Conservation (phyloP, 1,140 invertebrate genomes). For the Drosophila kohkoa region DNA sequence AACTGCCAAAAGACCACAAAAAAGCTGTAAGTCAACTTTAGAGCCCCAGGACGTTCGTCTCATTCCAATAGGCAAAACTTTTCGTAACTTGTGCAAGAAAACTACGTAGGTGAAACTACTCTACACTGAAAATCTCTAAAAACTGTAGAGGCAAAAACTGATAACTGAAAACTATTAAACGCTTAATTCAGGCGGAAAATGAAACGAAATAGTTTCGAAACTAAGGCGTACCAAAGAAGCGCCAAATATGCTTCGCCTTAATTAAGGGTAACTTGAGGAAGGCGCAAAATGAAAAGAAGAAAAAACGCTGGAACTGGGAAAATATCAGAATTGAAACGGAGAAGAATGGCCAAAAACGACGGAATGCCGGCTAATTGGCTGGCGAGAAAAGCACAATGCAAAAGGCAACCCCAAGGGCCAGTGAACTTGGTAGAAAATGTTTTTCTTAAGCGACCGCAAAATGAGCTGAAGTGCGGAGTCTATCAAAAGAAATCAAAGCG, state of each 20-base stretch:
- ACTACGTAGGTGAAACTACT: slow-evolving; percentile 28
- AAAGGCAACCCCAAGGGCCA: slow-evolving; percentile 16
- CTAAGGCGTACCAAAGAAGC: slow-evolving; percentile 31
- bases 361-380: slow-evolving; percentile 58
- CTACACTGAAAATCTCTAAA: slow-evolving; percentile 49
- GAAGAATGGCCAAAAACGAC: slow-evolving; percentile 34
- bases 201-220: slow-evolving; percentile 81
- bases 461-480: background rate
- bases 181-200: slow-evolving; percentile 84
- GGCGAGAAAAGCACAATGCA: slow-evolving; percentile 60
- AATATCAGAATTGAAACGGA: background rate
- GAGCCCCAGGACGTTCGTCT: slow-evolving; percentile 38
- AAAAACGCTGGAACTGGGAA: background rate
- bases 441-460: slow-evolving; percentile 65
- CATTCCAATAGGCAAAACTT: slow-evolving; percentile 72
- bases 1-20: slow-evolving; percentile 75
- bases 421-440: slow-evolving; percentile 33
- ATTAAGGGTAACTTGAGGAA: slow-evolving; percentile 59
- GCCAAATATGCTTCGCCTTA: slow-evolving; percentile 55
- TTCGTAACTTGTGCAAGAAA: slow-evolving; percentile 74
- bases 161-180: slow-evolving; percentile 80
- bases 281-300: slow-evolving; percentile 12
- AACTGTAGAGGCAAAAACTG: slow-evolving; percentile 67
- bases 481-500: slow-evolving; percentile 30
- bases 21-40: slow-evolving; percentile 30